Percentiles rank a stretch among this genome's conserved stretches.
Conservation (phyloP, 2,888 invertebrate species). For the Drosophila anomalata region DNA sequence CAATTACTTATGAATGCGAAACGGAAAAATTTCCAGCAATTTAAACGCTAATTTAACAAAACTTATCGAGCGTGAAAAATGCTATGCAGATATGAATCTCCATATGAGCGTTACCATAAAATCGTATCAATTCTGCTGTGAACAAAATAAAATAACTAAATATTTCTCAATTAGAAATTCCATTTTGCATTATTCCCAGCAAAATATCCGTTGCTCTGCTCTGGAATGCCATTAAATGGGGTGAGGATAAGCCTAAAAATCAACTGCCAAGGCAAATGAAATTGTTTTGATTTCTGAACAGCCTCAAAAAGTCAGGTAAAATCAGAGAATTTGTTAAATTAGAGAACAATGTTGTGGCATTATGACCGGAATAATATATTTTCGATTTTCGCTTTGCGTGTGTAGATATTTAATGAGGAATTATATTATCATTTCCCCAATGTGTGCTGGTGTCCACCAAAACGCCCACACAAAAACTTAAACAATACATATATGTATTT, state of each 20-base stretch:
- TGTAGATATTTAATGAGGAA: constrained; percentile 44
- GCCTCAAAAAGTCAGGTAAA: constrained; percentile 11
- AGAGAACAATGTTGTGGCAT: constrained; percentile 40
- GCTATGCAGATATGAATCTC: constrained; percentile 19
- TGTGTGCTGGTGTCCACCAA: constrained; percentile 31
- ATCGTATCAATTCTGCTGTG: constrained; percentile 29
- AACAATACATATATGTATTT: constrained; percentile 55
- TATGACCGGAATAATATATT: constrained; percentile 23
- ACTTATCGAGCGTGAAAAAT: constrained; percentile 44
- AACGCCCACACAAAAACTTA: constrained; percentile 21
- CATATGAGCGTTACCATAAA: constrained; percentile 17
- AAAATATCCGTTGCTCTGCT: constrained; percentile 16
- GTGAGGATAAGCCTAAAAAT: constrained; percentile 24
- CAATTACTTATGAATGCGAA: constrained; percentile 48
- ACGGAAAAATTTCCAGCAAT: constrained; percentile 31
- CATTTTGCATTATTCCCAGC: background rate
- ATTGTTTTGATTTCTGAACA: constrained; percentile 5
- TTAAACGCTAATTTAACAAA: constrained; percentile 52
- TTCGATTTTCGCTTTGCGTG: constrained; percentile 52
- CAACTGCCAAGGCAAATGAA: constrained; percentile 39
- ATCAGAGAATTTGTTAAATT: constrained; percentile 25
- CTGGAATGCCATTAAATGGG: constrained; percentile 4
- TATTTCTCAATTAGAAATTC: constrained; percentile 14
- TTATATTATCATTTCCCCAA: constrained; percentile 30
- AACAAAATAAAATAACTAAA: constrained; percentile 23